A percentile compares a stretch with the other conserved stretches of the same genome.
These are phyloP conservation scores for Tanytarsus gracilentus DNA, from an alignment of 2,888 invertebrate genomes.

Conservation along the genomic window DNA sequence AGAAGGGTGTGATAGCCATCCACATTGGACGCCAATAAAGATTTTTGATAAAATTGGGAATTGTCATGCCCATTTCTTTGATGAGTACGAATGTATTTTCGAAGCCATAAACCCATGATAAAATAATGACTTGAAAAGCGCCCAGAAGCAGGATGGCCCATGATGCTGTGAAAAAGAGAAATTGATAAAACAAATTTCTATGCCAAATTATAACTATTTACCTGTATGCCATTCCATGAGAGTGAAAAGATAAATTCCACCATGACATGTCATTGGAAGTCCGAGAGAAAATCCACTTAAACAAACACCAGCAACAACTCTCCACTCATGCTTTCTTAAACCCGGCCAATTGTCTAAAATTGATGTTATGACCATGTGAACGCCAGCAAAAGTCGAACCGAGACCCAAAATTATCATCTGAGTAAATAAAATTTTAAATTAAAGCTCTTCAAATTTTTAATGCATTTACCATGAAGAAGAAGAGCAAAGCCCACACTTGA, in stretches of 20 bases:
- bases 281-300: constrained; percentile 56
- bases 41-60: constrained; percentile 48
- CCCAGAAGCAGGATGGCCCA: constrained; percentile 67
- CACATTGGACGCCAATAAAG: constrained; percentile 68
- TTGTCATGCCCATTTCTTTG: constrained; percentile 54
- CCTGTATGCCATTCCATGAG: constrained; percentile 68
- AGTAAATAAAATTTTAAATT: too few species aligned
- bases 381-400: constrained; percentile 62
- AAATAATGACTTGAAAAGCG: constrained; percentile 53
- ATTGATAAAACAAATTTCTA: too few species aligned
- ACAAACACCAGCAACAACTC: constrained; percentile 47
- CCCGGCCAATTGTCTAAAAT: constrained; percentile 58
- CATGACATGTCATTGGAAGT: constrained; percentile 65
- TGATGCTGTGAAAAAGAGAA: constrained; percentile 62
- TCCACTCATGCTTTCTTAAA: constrained; percentile 51
- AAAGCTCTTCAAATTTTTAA: too few species aligned
- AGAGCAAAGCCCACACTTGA: constrained; percentile 60
- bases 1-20: constrained; percentile 59
- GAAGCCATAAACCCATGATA: constrained; percentile 63
- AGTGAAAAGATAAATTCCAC: constrained; percentile 64
- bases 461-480: constrained; percentile 68
- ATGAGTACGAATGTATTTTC: constrained; percentile 51
- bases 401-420: constrained; percentile 60
- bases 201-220: too few species aligned
- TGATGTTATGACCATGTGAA: constrained; percentile 60